Evolutionary conservation across 2,888 invertebrate genomes (phyloP).

Genomic region (Limnephilus lunatus): DNA sequence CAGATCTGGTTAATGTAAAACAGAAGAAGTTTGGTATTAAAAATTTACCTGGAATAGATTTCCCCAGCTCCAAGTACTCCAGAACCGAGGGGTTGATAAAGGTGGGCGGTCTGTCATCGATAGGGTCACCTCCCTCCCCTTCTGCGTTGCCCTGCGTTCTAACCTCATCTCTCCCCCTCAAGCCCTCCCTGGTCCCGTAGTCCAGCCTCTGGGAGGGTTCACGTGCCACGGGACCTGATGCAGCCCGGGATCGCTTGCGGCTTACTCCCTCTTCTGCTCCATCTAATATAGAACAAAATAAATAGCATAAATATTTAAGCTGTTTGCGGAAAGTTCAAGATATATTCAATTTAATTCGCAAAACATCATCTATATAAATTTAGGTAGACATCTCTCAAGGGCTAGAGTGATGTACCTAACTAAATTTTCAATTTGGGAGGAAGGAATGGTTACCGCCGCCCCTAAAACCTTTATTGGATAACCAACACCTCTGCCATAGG

Average conservation of each 20-base stretch:
- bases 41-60: slow-evolving; percentile 88
- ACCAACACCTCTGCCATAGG: too few relatives aligned
- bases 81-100: slow-evolving; percentile 91
- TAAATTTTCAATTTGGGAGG: too few relatives aligned
- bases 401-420: too few relatives aligned
- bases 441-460: too few relatives aligned
- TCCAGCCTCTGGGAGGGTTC: slow-evolving; percentile 71
- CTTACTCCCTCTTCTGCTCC: slow-evolving; percentile 81
- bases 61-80: slow-evolving; percentile 91
- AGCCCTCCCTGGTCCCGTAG: slow-evolving; percentile 69
- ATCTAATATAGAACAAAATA: slow-evolving; percentile 72
- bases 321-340: too few relatives aligned
- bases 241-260: slow-evolving; percentile 79
- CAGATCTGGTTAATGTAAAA: too few relatives aligned
- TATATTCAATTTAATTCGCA: too few relatives aligned
- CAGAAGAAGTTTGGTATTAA: neutral
- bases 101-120: slow-evolving; percentile 80
- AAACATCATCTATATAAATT: too few relatives aligned
- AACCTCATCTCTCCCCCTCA: slow-evolving; percentile 67
- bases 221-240: slow-evolving; percentile 64
- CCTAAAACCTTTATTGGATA: too few relatives aligned
- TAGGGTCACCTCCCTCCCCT: slow-evolving; percentile 73
- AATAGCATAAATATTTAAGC: neutral
- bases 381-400: too few relatives aligned
- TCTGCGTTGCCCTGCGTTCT: slow-evolving; percentile 69